Conservation (phyloP, 2,888 invertebrate species). For the Drosophila fulvimacula region DNA sequence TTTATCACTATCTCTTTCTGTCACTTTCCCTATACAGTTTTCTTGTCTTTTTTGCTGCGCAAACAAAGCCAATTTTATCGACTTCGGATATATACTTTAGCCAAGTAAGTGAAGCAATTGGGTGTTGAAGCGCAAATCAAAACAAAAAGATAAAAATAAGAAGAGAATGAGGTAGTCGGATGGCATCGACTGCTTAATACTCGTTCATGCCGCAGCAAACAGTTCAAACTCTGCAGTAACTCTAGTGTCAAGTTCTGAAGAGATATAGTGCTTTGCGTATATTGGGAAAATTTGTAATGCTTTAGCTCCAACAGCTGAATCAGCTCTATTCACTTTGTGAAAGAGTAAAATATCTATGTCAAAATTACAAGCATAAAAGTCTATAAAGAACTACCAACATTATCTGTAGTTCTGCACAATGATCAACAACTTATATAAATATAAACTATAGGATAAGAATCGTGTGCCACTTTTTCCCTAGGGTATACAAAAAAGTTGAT, state of each 20-base stretch:
- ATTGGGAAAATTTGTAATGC: no score
- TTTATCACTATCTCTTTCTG: background rate
- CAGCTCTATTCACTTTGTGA: no score
- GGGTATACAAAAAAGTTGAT: background rate
- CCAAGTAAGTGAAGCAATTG: constrained; percentile 48
- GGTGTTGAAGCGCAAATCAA: constrained; percentile 10
- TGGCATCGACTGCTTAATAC: background rate
- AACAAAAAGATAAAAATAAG: constrained; percentile 11
- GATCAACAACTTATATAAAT: no score
- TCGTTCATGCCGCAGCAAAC: background rate
- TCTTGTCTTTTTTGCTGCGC: constrained; percentile 12
- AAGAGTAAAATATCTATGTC: no score
- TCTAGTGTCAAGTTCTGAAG: background rate
- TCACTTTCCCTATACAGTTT: background rate
- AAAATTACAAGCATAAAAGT: no score
- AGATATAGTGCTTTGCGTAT: no score
- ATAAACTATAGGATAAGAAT: no score
- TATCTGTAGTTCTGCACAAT: no score
- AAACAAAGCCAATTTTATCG: constrained; percentile 41
- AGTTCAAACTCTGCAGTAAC: background rate
- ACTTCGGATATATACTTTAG: constrained; percentile 29
- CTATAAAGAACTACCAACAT: no score
- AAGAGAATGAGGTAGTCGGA: no score
- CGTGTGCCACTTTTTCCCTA: background rate
- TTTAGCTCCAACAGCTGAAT: no score